Evolutionary conservation across 2,888 invertebrate genomes (phyloP).

Genomic region (Diarsia mendica): DNA sequence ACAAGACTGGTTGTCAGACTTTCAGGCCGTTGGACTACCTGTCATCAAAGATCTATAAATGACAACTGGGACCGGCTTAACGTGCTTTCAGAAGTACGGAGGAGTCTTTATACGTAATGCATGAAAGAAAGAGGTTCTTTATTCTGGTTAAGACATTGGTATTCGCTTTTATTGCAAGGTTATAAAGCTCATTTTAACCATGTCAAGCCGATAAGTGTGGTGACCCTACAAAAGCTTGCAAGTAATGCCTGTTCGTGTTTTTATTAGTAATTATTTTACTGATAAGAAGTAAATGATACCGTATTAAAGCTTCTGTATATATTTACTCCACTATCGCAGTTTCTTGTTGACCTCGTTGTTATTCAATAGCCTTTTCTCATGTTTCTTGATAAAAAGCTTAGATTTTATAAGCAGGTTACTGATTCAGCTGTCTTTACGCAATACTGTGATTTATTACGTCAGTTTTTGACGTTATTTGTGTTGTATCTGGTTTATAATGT

Average conservation of each 20-base stretch:
- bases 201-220: too few relatives aligned
- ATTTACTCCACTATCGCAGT: slow-evolving; percentile 41
- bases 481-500: background rate
- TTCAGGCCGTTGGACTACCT: background rate
- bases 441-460: slow-evolving; percentile 43
- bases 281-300: slow-evolving; percentile 35
- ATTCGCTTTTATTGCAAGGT: too few relatives aligned
- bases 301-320: slow-evolving; percentile 29
- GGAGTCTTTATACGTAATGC: background rate
- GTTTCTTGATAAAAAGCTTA: slow-evolving; percentile 48
- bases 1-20: background rate
- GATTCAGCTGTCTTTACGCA: slow-evolving; percentile 34
- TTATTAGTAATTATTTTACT: slow-evolving; percentile 35
- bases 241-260: slow-evolving; percentile 19
- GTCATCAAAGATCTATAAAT: background rate
- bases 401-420: slow-evolving; percentile 27
- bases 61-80: background rate
- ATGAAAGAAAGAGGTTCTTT: background rate
- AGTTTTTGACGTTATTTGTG: slow-evolving; percentile 18
- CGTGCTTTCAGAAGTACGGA: background rate
- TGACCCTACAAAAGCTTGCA: background rate
- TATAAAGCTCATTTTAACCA: too few relatives aligned
- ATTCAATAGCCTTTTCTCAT: slow-evolving; percentile 54
- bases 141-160: too few relatives aligned
- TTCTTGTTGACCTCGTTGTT: slow-evolving; percentile 57